Base-by-base conservation (phyloP, 2,888 invertebrate genomes). In the Drosophila antonietae region DNA sequence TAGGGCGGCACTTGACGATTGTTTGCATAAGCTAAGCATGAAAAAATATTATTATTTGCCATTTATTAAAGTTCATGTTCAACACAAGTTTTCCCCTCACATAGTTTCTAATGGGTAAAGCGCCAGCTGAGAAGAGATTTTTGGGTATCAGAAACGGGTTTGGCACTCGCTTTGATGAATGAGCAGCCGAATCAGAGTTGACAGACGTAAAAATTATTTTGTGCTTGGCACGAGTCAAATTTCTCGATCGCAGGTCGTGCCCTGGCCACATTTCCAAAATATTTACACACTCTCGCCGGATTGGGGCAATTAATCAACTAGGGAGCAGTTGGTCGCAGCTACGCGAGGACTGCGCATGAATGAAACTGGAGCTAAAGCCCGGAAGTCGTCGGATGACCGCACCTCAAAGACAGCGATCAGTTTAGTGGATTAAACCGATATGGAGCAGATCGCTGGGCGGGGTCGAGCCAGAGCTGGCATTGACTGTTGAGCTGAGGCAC, bases 331-430 rank as follows among this genome's bases (percentile, higher is more conserved):
- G 57, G 53, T 43, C 49, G 28, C 65, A 37, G 43, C n/a, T 46
- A n/a, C 47, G 44, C 57, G 44, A 57, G 39, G 64, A 73, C 53
- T 64, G 61, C 63, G 56, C 68, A 68, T 74, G 72, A 74, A 77
- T 68, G 72, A 67, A 64, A 63, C 70, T 67, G 64, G 73, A 69
- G 58, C 31, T 69, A 83, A 88, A 89, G 90, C 85, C 89, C 91
- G 91, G 91, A 91, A 91, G 91, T 91, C 88, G 78, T 62, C 77
- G 69, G 80, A 67, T 78, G 77, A 77, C 84, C 88, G 75, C 86
- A 89, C 85, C 90, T 84, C 78, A 68, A 74, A 67, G 44, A 35
- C 43, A 23, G 33, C 61, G 76, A 82, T 80, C 78, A 70, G 68
- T 65, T 68, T 58, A 46, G 56, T 71, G 80, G 77, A 79, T 84